Conservation (phyloP, 2,888 invertebrate genomes). For the Barypeithes pellucidus region DNA sequence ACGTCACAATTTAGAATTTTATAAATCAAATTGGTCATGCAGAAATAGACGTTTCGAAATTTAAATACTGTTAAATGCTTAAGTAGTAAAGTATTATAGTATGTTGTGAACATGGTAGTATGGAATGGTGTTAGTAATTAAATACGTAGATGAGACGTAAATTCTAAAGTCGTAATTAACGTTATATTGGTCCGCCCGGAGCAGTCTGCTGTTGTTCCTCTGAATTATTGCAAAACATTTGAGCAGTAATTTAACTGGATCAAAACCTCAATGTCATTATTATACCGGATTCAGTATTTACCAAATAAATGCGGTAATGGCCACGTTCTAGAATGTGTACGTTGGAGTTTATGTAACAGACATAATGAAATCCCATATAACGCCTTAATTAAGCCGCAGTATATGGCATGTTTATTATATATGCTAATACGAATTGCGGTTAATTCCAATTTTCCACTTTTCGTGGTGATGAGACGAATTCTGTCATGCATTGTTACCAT, state of each 20-base stretch:
- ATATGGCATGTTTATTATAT: constrained; percentile 39
- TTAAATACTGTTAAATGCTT: neutral
- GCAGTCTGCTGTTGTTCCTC: constrained; percentile 20
- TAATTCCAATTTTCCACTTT: constrained; percentile 34
- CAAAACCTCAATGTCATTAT: constrained; percentile 42
- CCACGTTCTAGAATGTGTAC: constrained; percentile 45
- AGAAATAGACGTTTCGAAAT: neutral
- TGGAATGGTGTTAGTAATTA: constrained; percentile 13
- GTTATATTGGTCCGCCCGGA: constrained; percentile 25
- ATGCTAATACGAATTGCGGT: constrained; percentile 37
- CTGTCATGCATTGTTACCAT: neutral
- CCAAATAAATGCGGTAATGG: constrained; percentile 40
- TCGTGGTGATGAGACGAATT: constrained; percentile 8
- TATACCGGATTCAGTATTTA: constrained; percentile 40
- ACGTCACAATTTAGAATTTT: too few species aligned
- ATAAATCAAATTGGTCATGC: too few species aligned
- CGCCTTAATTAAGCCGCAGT: constrained; percentile 40
- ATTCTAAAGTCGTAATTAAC: constrained; percentile 23
- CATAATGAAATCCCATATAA: constrained; percentile 51
- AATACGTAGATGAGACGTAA: constrained; percentile 21
- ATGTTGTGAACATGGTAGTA: neutral
- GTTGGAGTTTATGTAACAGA: constrained; percentile 44
- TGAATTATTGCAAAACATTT: constrained; percentile 34
- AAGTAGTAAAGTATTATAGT: neutral
- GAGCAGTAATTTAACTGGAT: constrained; percentile 34